phyloP scores from a whole-genome alignment of 2,113 vertebrate genomes.

The Burhinus bistriatus region DNA sequence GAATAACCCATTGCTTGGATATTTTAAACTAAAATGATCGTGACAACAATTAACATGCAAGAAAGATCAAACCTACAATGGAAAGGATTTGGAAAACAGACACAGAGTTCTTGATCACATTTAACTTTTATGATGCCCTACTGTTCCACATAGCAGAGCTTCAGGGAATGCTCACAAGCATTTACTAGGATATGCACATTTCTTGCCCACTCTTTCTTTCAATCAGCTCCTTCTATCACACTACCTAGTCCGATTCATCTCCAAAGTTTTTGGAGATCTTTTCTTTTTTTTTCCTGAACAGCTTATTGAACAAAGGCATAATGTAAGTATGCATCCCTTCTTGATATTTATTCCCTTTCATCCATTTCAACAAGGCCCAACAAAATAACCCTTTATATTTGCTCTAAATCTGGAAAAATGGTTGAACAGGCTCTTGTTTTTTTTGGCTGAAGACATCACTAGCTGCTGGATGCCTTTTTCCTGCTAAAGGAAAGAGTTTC shows the following conservation, averaged over 20 bases:
- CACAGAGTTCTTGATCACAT: neutral
- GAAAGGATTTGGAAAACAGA: conserved; percentile 8
- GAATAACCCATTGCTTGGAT: neutral
- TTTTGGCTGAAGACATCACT: conserved; percentile 61
- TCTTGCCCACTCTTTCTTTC: neutral
- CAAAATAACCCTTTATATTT: conserved; percentile 29
- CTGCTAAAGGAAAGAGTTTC: conserved; percentile 66
- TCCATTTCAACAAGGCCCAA: neutral
- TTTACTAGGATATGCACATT: neutral
- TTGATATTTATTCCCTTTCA: neutral
- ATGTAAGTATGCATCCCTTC: neutral
- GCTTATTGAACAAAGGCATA: neutral
- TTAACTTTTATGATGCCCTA: neutral
- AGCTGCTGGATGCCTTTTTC: conserved; percentile 62
- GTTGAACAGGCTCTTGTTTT: neutral
- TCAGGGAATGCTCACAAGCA: neutral
- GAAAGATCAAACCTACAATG: neutral
- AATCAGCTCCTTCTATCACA: neutral
- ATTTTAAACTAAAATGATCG: conserved; percentile 19
- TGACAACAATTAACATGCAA: neutral
- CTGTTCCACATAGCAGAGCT: neutral
- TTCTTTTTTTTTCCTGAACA: neutral
- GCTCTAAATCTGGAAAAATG: conserved; percentile 33
- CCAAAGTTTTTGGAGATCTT: neutral
- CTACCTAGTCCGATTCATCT: neutral